A percentile compares a stretch with the other conserved stretches of the same genome.
Conservation (phyloP, 1,140 invertebrate genomes). For the Goniozus legneri region DNA sequence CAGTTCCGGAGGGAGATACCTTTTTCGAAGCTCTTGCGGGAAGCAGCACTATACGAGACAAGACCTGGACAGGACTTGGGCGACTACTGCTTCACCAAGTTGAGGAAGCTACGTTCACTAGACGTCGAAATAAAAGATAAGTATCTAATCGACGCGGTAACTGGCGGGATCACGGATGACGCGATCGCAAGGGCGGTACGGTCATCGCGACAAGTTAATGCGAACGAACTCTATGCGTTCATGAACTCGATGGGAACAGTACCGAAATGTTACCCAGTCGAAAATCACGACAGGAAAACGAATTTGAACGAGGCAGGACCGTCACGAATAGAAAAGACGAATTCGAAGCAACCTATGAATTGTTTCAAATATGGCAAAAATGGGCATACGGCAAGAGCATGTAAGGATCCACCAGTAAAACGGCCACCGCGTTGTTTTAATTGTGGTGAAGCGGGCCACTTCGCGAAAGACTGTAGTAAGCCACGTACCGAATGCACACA, state of each 20-base stretch:
- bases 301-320: no score
- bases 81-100: neutral
- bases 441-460: neutral
- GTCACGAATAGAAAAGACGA: no score
- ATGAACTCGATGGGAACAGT: neutral
- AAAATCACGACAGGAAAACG: no score
- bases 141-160: neutral
- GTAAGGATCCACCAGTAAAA: no score
- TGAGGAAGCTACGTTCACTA: neutral
- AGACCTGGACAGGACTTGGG: neutral
- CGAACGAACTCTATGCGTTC: neutral
- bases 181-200: neutral
- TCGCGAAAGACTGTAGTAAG: neutral
- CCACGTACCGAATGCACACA: neutral
- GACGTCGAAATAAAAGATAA: neutral
- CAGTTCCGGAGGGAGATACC: neutral
- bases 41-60: neutral
- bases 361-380: no score
- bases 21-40: neutral
- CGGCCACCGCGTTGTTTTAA: no score
- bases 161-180: neutral
- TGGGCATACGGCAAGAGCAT: no score
- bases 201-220: neutral
- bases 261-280: no score
- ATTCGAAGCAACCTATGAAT: no score